Evolutionary conservation across 1,140 invertebrate species (phyloP).

Genomic region (Venustaconcha ellipsiformis): DNA sequence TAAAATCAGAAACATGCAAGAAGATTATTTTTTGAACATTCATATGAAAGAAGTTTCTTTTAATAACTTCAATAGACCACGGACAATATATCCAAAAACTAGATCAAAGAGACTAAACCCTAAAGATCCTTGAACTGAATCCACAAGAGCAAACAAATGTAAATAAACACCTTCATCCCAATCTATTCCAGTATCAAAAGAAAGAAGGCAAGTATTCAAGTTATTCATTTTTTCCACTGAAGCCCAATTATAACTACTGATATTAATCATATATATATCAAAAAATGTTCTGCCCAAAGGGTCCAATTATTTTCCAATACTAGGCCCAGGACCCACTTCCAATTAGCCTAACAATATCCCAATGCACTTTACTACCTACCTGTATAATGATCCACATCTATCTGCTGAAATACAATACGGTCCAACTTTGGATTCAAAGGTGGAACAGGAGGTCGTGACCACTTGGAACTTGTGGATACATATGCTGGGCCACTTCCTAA

Average conservation of each 20-base stretch:
- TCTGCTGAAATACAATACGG: slow-evolving; percentile 73
- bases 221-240: too few species aligned
- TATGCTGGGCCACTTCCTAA: slow-evolving; percentile 45
- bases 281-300: background rate
- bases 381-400: slow-evolving; percentile 91
- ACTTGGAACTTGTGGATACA: slow-evolving; percentile 58
- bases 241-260: background rate
- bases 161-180: too few species aligned
- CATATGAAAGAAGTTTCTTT: too few species aligned
- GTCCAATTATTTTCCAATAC: background rate
- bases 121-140: too few species aligned
- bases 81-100: too few species aligned
- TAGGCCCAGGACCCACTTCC: background rate
- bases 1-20: too few species aligned
- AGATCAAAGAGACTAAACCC: too few species aligned
- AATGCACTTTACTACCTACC: slow-evolving; percentile 69
- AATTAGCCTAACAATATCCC: slow-evolving; percentile 1
- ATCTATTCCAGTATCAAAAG: too few species aligned
- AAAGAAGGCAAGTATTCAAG: too few species aligned
- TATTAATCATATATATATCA: background rate
- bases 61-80: too few species aligned
- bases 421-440: slow-evolving; percentile 77
- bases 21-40: too few species aligned
- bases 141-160: too few species aligned
- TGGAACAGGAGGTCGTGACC: slow-evolving; percentile 78